These are phyloP conservation scores for Spodoptera picta DNA, from an alignment of 2,888 invertebrate species.

Conservation along the genomic window DNA sequence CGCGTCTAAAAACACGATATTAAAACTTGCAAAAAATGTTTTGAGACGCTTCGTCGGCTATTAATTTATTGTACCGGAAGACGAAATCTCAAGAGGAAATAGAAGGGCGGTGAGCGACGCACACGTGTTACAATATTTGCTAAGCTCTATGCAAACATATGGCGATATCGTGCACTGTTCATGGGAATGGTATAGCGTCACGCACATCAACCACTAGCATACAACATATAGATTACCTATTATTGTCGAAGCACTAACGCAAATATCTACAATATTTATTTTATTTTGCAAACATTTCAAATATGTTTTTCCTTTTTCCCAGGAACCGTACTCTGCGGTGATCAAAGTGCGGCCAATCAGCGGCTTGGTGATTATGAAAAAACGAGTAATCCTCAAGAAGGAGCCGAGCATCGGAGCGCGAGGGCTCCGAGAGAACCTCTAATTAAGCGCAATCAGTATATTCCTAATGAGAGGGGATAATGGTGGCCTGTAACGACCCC, in stretches of 20 bases:
- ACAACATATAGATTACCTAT: constrained; percentile 47
- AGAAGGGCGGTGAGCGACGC: constrained; percentile 80
- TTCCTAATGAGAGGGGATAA: constrained; percentile 88
- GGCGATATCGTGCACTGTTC: constrained; percentile 73
- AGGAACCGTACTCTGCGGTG: constrained; percentile 83
- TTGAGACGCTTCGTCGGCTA: constrained; percentile 70
- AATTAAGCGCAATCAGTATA: constrained; percentile 89
- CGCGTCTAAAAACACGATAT: constrained; percentile 72
- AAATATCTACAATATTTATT: constrained; percentile 29
- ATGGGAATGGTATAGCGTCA: constrained; percentile 63
- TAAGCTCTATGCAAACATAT: constrained; percentile 83
- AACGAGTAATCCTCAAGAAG: constrained; percentile 83
- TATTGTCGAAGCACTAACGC: constrained; percentile 51
- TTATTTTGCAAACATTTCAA: constrained; percentile 56
- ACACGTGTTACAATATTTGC: constrained; percentile 89
- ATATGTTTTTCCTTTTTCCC: constrained; percentile 75
- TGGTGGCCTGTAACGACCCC: constrained; percentile 85
- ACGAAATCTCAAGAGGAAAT: constrained; percentile 88
- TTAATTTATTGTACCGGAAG: constrained; percentile 87
- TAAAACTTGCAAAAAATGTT: constrained; percentile 74
- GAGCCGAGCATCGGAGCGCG: constrained; percentile 79
- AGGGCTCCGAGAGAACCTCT: constrained; percentile 83
- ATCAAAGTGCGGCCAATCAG: constrained; percentile 85
- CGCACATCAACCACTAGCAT: constrained; percentile 19
- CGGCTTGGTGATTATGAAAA: constrained; percentile 87